Evolutionary conservation across 2,113 vertebrate species (phyloP), one percentile per base, ranked within the genome.

Genomic region (Notiomystis cincta): DNA sequence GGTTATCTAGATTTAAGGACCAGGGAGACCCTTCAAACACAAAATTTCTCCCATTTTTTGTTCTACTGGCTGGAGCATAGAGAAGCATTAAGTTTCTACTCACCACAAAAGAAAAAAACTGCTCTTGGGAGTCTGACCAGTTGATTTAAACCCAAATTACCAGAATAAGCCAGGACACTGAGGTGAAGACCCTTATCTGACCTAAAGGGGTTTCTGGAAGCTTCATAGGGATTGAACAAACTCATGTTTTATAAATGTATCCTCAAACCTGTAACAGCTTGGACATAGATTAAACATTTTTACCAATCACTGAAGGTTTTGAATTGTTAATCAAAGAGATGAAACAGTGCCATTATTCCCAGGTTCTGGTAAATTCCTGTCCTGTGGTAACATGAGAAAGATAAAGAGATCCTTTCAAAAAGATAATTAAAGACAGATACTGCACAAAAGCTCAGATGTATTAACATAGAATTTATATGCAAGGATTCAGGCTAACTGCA

Each of bases 321-420:
- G 54, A 77, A 85, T 71, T 79, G 82, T 64, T 86, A 86, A 71
- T 67, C 86, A 84, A 87, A 69, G 65, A 78, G 24, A n/a, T 94
- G 60, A 94, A 95, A 93, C 64, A 83, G 7, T 38, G n/a, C 11
- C 35, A 35, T 80, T 91, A 78, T 64, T 87, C 42, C 53, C 89
- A 78, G 37, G 33, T 42, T 83, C 47, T 89, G 44, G 13, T 44
- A 87, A 83, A 19, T 27, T 91, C 51, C 35, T 69, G 30, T 87
- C 47, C 48, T 56, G 14, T 60, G 31, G 53, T 48, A 66, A 72
- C 58, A 70, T 44, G 35, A 71, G 24, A 64, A 79, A 91, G 42
- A 87, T 4, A 7, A 58, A 76, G 37, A 82, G 15, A 77, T 23
- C 15, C 33, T 81, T 90, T 73, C 45, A 56, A 50, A 84, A 87